These are phyloP conservation scores for Martes martes DNA, from an alignment of 2,113 vertebrate genomes.

Conservation along the genomic window DNA sequence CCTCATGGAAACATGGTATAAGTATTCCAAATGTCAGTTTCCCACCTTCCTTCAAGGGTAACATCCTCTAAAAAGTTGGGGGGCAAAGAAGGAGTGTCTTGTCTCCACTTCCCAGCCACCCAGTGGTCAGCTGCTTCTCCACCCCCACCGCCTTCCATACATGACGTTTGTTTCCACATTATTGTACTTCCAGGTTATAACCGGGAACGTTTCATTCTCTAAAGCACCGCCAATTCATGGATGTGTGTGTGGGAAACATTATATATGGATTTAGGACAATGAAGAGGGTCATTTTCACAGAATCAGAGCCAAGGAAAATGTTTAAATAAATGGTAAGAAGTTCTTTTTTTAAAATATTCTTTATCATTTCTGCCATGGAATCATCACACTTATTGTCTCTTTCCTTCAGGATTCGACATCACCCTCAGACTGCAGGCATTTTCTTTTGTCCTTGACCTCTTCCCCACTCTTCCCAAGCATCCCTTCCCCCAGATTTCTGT, in stretches of 20 bases:
- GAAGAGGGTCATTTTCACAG: not conserved
- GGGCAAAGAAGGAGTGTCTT: rapidly evolving
- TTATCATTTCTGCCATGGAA: not conserved
- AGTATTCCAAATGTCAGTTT: not conserved
- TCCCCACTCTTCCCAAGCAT: not conserved
- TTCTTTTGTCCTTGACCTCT: not conserved
- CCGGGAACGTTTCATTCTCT: not conserved
- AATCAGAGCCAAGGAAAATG: not conserved
- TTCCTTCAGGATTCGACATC: not conserved
- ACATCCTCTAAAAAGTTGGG: not conserved
- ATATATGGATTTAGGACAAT: not conserved
- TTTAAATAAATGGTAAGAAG: not conserved
- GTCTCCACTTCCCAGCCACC: not conserved
- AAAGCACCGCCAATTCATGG: not conserved
- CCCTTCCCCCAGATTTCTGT: not conserved
- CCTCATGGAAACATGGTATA: not conserved
- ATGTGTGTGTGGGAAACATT: not conserved
- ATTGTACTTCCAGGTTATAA: not conserved
- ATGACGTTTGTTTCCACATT: not conserved
- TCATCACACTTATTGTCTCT: not conserved
- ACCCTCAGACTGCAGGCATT: not conserved
- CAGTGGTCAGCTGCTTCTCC: not conserved
- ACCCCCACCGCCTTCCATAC: rapidly evolving
- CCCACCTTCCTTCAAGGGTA: not conserved
- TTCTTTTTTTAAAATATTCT: not conserved